Conservation (phyloP, 2,888 invertebrate species). For the Acanthoscelides obtectus region DNA sequence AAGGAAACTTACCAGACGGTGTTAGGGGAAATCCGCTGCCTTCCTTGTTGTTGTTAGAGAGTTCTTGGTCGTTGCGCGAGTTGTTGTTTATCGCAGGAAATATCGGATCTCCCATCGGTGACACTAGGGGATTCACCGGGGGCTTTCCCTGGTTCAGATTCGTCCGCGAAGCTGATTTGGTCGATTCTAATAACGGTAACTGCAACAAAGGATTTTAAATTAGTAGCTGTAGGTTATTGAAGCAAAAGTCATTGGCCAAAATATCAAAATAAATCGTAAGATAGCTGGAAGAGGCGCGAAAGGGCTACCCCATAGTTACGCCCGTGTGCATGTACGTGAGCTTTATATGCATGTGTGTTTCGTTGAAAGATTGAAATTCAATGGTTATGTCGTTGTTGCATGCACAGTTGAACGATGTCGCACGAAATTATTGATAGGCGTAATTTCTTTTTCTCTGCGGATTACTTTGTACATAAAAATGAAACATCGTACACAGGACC, state of each 20-base stretch:
- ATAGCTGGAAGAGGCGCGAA: too few relatives aligned
- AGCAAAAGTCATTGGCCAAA: too few relatives aligned
- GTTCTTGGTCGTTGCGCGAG: slow-evolving; percentile 28
- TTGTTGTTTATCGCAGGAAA: slow-evolving; percentile 46
- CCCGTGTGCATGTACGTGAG: too few relatives aligned
- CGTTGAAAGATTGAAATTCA: background rate
- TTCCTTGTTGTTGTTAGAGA: slow-evolving; percentile 40
- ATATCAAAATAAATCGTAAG: too few relatives aligned
- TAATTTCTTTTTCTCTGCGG: too few relatives aligned
- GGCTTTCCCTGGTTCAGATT: slow-evolving; percentile 38
- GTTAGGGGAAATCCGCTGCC: slow-evolving; percentile 41
- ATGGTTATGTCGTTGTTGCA: background rate
- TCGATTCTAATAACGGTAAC: slow-evolving; percentile 44
- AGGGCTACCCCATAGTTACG: too few relatives aligned
- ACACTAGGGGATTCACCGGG: slow-evolving; percentile 37
- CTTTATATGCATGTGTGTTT: background rate
- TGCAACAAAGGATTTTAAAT: slow-evolving; percentile 35
- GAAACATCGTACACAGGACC: too few relatives aligned
- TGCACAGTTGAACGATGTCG: background rate
- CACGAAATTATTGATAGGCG: background rate
- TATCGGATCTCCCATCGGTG: slow-evolving; percentile 38
- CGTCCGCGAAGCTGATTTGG: slow-evolving; percentile 41
- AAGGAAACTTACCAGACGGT: slow-evolving; percentile 37
- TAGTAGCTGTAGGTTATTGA: too few relatives aligned
- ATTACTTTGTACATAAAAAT: too few relatives aligned